These are phyloP conservation scores for Pachydiplax longipennis DNA, from an alignment of 2,888 invertebrate species.

Conservation along the genomic window DNA sequence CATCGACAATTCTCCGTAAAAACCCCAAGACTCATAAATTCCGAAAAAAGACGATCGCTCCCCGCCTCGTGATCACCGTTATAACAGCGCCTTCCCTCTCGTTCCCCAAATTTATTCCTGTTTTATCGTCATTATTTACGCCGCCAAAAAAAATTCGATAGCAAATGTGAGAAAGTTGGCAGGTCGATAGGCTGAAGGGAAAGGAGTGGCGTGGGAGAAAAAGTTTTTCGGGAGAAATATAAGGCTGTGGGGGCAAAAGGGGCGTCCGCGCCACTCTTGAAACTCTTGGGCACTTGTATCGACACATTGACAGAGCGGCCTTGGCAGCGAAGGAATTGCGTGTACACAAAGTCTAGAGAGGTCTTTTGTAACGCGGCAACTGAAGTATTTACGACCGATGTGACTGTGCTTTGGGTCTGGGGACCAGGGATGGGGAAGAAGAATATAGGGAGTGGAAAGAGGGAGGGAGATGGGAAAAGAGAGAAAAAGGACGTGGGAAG, in stretches of 20 bases:
- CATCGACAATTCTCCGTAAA: too few species aligned
- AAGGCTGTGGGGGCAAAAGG: neutral
- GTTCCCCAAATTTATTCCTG: too few species aligned
- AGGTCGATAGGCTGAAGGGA: neutral
- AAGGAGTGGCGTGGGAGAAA: neutral
- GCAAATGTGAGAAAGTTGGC: too few species aligned
- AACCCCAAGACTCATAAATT: too few species aligned
- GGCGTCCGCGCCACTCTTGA: neutral
- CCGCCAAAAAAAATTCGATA: neutral
- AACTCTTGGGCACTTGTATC: neutral
- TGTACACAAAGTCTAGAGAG: slow-evolving; percentile 29
- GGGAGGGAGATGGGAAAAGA: neutral
- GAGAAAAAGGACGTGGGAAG: neutral
- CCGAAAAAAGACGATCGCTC: too few species aligned
- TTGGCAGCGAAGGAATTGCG: slow-evolving; percentile 36
- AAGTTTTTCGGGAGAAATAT: neutral
- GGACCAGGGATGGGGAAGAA: neutral
- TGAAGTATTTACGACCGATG: slow-evolving; percentile 44
- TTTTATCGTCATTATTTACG: too few species aligned
- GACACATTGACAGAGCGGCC: slow-evolving; percentile 40
- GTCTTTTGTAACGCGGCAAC: slow-evolving; percentile 24
- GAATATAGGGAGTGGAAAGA: neutral
- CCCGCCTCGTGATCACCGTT: too few species aligned
- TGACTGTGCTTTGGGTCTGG: slow-evolving; percentile 3
- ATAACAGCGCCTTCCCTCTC: too few species aligned